A percentile compares a stretch with the other conserved stretches of the same genome.
phyloP scores from a whole-genome alignment of 2,888 invertebrate genomes.

The Acanthosepion lycidas region DNA sequence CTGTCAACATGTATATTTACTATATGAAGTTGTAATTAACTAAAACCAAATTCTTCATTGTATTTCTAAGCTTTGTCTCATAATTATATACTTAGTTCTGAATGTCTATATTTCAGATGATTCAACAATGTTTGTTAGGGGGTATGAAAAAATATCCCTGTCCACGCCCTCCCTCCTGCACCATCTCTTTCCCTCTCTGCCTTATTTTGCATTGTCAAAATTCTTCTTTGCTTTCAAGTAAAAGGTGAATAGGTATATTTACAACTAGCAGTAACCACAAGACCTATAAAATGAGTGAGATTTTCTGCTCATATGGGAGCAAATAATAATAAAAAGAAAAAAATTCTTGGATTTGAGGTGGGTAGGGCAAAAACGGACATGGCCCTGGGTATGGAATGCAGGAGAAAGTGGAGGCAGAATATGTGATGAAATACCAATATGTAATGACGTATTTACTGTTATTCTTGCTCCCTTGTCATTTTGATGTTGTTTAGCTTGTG shows the following conservation, averaged over 20 bases:
- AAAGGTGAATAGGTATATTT: background rate
- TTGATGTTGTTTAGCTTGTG: background rate
- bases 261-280: background rate
- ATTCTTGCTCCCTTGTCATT: background rate
- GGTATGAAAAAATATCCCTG: background rate
- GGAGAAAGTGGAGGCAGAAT: background rate
- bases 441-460: background rate
- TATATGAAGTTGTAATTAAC: background rate
- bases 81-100: background rate
- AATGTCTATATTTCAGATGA: background rate
- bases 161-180: background rate
- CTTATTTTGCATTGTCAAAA: background rate
- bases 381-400: background rate
- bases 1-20: background rate
- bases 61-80: background rate
- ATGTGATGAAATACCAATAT: background rate
- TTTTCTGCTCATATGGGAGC: no score
- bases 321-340: no score
- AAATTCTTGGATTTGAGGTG: no score
- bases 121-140: background rate
- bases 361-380: no score
- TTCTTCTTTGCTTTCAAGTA: background rate
- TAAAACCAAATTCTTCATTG: background rate
- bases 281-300: no score
- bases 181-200: background rate